Conservation (phyloP, 2,888 invertebrate genomes). For the Phaedon cochleariae region DNA sequence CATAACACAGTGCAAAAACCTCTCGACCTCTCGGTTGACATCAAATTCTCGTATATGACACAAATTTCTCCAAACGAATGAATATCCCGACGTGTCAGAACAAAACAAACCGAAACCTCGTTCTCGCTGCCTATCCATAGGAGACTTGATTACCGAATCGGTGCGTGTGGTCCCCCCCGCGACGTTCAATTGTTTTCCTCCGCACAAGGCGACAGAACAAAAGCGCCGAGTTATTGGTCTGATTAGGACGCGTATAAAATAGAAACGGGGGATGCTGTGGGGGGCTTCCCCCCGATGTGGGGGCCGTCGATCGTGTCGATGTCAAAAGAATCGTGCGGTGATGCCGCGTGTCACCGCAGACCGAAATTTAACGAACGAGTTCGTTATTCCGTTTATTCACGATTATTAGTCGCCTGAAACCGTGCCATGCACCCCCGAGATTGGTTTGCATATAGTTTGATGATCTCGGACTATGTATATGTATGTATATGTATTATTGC, state of each 20-base stretch:
- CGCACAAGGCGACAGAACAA: constrained; percentile 20
- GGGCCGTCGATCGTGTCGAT: constrained; percentile 43
- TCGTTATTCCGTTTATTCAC: constrained; percentile 35
- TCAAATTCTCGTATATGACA: too few species aligned
- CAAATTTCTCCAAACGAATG: too few species aligned
- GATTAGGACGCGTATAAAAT: constrained; percentile 45
- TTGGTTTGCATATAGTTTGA: too few species aligned
- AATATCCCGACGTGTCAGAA: background rate
- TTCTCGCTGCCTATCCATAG: background rate
- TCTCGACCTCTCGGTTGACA: too few species aligned
- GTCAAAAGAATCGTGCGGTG: constrained; percentile 49
- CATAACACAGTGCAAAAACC: too few species aligned
- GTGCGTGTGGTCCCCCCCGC: constrained; percentile 27
- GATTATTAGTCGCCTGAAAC: constrained; percentile 22
- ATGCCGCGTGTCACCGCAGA: constrained; percentile 50
- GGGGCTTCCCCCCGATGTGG: constrained; percentile 47
- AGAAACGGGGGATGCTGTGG: constrained; percentile 13
- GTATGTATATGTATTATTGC: too few species aligned
- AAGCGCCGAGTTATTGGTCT: constrained; percentile 38
- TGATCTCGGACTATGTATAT: too few species aligned
- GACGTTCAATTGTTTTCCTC: background rate
- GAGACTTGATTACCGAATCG: background rate
- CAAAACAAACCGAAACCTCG: background rate
- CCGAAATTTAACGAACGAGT: constrained; percentile 50
- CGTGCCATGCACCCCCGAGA: constrained; percentile 13